Evolutionary conservation across 2,888 invertebrate species (phyloP).

Genomic region (Drosophila mercatorum): DNA sequence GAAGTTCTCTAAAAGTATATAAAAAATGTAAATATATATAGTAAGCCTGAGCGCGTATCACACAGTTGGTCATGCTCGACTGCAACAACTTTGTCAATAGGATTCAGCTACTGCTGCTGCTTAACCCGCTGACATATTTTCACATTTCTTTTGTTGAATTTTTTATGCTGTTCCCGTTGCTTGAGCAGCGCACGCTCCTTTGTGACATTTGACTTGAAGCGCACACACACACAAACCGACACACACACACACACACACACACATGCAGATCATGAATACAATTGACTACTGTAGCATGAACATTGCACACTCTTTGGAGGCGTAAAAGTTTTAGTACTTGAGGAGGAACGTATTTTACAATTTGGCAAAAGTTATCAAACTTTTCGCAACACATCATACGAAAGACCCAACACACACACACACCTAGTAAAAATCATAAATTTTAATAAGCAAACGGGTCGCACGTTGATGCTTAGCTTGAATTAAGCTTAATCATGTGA

Average conservation of each 20-base stretch:
- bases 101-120: slow-evolving; percentile 29
- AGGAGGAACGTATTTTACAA: slow-evolving; percentile 50
- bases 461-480: slow-evolving; percentile 31
- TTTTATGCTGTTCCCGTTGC: slow-evolving; percentile 52
- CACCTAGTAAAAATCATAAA: slow-evolving; percentile 48
- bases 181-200: slow-evolving; percentile 62
- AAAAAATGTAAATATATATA: no score
- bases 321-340: slow-evolving; percentile 69
- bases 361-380: slow-evolving; percentile 66
- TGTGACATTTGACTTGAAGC: slow-evolving; percentile 70
- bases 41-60: background rate
- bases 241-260: slow-evolving; percentile 5
- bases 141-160: slow-evolving; percentile 66
- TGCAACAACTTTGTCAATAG: background rate
- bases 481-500: slow-evolving; percentile 52
- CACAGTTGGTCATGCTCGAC: background rate
- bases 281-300: slow-evolving; percentile 67
- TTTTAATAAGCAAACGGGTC: slow-evolving; percentile 56
- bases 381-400: slow-evolving; percentile 33
- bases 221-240: slow-evolving; percentile 11
- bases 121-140: slow-evolving; percentile 71
- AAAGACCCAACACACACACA: background rate
- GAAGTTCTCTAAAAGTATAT: no score
- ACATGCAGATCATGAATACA: slow-evolving; percentile 26
- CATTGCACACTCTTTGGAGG: slow-evolving; percentile 59